Percentiles rank a stretch among this genome's conserved stretches.
Evolutionary conservation across 1,140 invertebrate genomes (phyloP).

Genomic region (Coelopa frigida): DNA sequence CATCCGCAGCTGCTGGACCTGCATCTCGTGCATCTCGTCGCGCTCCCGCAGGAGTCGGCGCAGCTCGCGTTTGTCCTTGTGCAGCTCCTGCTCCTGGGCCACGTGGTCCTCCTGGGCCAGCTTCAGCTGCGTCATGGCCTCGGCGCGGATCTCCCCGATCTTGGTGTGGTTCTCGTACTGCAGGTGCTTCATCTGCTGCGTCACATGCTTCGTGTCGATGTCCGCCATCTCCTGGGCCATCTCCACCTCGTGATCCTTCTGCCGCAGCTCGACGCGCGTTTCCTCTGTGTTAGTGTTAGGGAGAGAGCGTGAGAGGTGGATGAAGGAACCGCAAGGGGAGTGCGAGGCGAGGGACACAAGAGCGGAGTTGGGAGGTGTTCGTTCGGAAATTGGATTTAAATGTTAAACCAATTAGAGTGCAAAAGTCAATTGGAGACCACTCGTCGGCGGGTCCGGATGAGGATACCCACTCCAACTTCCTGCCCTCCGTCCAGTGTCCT

Average conservation of each 20-base stretch:
- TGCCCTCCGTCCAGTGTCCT: no score
- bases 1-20: slow-evolving; percentile 37
- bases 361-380: no score
- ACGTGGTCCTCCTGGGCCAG: slow-evolving; percentile 65
- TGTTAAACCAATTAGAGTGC: no score
- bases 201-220: slow-evolving; percentile 76
- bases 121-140: slow-evolving; percentile 68
- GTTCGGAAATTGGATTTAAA: no score
- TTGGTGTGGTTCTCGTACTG: slow-evolving; percentile 84
- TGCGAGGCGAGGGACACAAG: no score
- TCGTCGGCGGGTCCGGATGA: no score
- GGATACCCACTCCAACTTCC: no score
- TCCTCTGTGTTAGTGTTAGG: slow-evolving; percentile 21
- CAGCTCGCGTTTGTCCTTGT: slow-evolving; percentile 70
- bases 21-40: slow-evolving; percentile 46
- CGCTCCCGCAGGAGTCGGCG: slow-evolving; percentile 67
- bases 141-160: slow-evolving; percentile 49
- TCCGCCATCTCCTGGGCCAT: slow-evolving; percentile 80
- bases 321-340: no score
- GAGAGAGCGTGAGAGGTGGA: no score
- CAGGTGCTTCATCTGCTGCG: slow-evolving; percentile 88
- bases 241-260: slow-evolving; percentile 83
- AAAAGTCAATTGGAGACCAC: no score
- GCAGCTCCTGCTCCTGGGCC: slow-evolving; percentile 65
- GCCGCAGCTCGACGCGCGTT: slow-evolving; percentile 47